phyloP scores from a whole-genome alignment of 2,113 vertebrate species.

The Nettapus auritus region DNA sequence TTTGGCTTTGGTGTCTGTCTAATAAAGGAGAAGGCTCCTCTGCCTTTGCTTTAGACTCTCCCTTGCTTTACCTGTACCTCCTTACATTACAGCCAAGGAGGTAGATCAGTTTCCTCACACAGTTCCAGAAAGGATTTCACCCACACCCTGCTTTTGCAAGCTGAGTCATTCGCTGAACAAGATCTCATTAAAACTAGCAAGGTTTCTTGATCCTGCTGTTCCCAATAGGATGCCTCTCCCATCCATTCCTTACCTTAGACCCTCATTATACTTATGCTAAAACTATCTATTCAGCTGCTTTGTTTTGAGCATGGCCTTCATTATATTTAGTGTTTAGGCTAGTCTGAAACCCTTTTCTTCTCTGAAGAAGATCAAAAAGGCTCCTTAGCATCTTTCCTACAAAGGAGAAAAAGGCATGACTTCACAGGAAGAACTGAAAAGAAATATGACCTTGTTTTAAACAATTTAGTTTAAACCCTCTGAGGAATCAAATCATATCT shows the following conservation, averaged over 20 bases:
- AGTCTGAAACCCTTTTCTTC: background rate
- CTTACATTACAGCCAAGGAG: background rate
- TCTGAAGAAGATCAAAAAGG: background rate
- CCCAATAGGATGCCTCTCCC: background rate
- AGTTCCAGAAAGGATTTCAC: background rate
- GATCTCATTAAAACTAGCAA: background rate
- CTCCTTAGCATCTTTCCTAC: background rate
- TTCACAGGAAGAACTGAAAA: background rate
- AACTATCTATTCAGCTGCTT: background rate
- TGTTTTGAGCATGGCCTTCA: background rate
- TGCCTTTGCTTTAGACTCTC: background rate
- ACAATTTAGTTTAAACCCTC: background rate
- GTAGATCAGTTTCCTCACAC: background rate
- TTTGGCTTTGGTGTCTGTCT: background rate
- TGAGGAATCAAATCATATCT: background rate
- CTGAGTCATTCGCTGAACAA: background rate
- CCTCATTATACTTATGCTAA: background rate
- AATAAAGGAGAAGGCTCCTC: background rate
- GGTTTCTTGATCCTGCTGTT: background rate
- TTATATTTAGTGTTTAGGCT: background rate
- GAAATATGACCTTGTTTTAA: background rate
- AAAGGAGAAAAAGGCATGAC: background rate
- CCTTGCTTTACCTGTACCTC: background rate
- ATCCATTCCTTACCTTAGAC: background rate
- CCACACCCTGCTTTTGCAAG: background rate